Percentiles rank a stretch among this genome's conserved stretches.
phyloP scores from a whole-genome alignment of 2,113 vertebrate genomes.

The Zosterops lateralis region DNA sequence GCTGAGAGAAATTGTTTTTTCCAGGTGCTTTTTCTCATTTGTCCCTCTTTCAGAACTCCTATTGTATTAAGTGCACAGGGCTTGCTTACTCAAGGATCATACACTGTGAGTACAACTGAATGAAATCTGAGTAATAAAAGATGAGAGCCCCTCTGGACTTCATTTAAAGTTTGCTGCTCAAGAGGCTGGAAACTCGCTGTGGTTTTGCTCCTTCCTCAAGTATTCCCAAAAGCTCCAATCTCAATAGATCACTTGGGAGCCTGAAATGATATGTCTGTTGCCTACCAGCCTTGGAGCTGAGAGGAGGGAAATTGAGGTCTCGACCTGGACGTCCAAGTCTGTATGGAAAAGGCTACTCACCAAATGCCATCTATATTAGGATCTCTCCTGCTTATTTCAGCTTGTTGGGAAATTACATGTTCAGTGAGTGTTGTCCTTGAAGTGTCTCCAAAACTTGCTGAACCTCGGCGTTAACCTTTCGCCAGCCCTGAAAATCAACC shows the following conservation, averaged over 20 bases:
- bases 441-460: constrained; percentile 15
- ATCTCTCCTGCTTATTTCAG: constrained; percentile 51
- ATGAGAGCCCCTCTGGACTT: constrained; percentile 21
- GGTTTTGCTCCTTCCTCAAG: constrained; percentile 27
- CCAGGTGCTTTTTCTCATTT: neutral
- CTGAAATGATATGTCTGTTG: constrained; percentile 42
- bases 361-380: constrained; percentile 64
- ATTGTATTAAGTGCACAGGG: neutral
- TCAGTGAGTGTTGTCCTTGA: constrained; percentile 41
- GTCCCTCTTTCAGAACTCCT: neutral
- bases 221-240: constrained; percentile 40
- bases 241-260: constrained; percentile 20
- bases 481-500: neutral
- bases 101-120: neutral
- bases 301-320: constrained; percentile 66
- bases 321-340: constrained; percentile 26
- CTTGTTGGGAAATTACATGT: constrained; percentile 52
- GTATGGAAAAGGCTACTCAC: constrained; percentile 34
- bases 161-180: constrained; percentile 52
- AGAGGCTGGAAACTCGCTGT: neutral
- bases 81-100: constrained; percentile 7
- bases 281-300: constrained; percentile 41
- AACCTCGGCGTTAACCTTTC: constrained; percentile 35
- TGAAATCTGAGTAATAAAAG: neutral
- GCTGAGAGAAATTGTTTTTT: neutral